phyloP scores from a whole-genome alignment of 2,113 vertebrate genomes.

The Scopus umbretta region DNA sequence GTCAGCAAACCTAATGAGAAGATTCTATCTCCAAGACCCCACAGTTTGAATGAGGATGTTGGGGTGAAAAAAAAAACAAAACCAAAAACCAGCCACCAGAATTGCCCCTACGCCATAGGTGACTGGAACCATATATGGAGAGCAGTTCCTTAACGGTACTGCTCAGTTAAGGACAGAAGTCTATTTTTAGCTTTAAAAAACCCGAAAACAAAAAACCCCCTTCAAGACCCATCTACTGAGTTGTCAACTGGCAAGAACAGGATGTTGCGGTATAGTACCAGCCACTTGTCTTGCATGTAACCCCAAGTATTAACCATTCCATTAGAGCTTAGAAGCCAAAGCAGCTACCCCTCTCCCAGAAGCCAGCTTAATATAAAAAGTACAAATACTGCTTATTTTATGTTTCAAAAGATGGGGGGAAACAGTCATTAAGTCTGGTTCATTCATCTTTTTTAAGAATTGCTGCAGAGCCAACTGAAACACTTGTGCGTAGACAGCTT shows the following conservation, averaged over 20 bases:
- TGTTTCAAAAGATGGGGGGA: not conserved
- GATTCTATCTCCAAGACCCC: not conserved
- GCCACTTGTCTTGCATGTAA: not conserved
- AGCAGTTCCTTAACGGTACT: not conserved
- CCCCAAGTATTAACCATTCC: not conserved
- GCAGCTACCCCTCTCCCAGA: not conserved
- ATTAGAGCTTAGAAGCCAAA: not conserved
- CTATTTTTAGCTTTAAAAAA: not conserved
- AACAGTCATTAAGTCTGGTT: not conserved
- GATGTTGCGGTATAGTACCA: not conserved
- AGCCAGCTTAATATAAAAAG: not conserved
- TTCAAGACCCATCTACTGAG: not conserved
- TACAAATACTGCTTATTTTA: not conserved
- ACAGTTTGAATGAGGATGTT: not conserved
- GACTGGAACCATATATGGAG: not conserved
- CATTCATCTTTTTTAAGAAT: not conserved
- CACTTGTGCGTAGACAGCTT: constrained; percentile 42
- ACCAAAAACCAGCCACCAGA: not conserved
- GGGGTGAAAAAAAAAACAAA: not conserved
- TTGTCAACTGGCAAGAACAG: not conserved
- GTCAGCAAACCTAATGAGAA: not conserved
- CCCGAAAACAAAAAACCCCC: not conserved
- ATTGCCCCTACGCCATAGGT: not conserved
- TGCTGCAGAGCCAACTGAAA: not conserved
- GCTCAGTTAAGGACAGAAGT: not conserved